phyloP scores from a whole-genome alignment of 2,888 invertebrate genomes.

The Phymatocera aterrima region DNA sequence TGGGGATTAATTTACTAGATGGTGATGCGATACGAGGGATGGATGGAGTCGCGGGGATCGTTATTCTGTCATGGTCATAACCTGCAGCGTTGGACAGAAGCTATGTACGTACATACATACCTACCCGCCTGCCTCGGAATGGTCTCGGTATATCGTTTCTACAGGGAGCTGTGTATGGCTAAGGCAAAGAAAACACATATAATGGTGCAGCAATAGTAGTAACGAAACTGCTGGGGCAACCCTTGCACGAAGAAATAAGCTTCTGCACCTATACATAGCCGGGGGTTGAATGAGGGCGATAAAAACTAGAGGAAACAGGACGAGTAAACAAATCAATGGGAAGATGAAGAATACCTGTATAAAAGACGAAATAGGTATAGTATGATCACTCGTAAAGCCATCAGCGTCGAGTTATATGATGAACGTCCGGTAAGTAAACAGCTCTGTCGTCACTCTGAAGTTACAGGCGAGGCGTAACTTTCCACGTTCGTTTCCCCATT shows the following conservation, averaged over 20 bases:
- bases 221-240: neutral
- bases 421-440: neutral
- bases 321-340: neutral
- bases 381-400: neutral
- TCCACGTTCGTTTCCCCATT: neutral
- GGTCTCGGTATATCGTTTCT: neutral
- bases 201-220: neutral
- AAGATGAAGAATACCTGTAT: neutral
- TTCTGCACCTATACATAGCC: too few species aligned
- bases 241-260: constrained; percentile 1
- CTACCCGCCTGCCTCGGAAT: constrained; percentile 10
- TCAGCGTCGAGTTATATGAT: constrained; percentile 21
- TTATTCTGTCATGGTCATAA: constrained; percentile 31
- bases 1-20: constrained; percentile 39
- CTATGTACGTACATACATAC: too few species aligned
- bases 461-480: neutral
- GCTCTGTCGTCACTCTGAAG: neutral
- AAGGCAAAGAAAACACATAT: neutral
- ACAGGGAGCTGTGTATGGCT: neutral
- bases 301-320: neutral
- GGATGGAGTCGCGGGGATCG: constrained; percentile 17
- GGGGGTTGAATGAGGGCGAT: neutral
- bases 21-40: constrained; percentile 24
- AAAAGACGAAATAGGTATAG: neutral
- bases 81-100: neutral